Evolutionary conservation across 2,113 vertebrate genomes (phyloP), one percentile per base, ranked within the genome.

Genomic region (Platanista minor): DNA sequence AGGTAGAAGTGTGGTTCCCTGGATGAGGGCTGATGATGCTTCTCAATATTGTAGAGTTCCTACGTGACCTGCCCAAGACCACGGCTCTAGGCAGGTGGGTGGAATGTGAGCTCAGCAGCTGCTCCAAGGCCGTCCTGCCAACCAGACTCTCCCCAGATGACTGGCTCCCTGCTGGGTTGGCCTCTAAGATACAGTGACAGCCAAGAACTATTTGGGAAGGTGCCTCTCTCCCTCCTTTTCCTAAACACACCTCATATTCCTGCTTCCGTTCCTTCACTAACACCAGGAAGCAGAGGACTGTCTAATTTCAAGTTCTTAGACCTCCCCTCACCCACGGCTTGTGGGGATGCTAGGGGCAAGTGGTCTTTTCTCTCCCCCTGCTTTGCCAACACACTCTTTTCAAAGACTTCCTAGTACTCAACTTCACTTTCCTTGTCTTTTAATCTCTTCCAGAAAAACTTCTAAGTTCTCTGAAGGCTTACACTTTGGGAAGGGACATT

Each of bases 321-420:
- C 43, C 6, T 14, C 59, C 46, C 13, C 10, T 33, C 3, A 1
- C 10, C 4, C 18, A 1, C 0, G 0, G n/a, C 1, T 8, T 1
- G 5, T 1, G 49, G 33, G 9, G 39, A 57, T 41, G 8, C 62
- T 0, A 0, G 3, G 31, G 5, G 0, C 36, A 7, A 0, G 39
- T 17, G 23, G 39, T 8, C 21, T 39, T 59, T 33, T 66, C 33
- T 57, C 27, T 13, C 31, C 8, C 33, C 12, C 39, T 0, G 1
- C 20, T 6, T 8, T 31, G 5, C 62, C 39, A 36, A 3, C 72
- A 12, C 15, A 6, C 46, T 67, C 23, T 10, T 54, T 66, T 14
- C 23, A 23, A 31, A 61, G 33, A 49, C 39, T 4, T 8, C 2
- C 39, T 46, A 11, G 20, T 7, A 1, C 46, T 29, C 52, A n/a